phyloP scores from a whole-genome alignment of 2,113 vertebrate species.

The Silurus asotus region DNA sequence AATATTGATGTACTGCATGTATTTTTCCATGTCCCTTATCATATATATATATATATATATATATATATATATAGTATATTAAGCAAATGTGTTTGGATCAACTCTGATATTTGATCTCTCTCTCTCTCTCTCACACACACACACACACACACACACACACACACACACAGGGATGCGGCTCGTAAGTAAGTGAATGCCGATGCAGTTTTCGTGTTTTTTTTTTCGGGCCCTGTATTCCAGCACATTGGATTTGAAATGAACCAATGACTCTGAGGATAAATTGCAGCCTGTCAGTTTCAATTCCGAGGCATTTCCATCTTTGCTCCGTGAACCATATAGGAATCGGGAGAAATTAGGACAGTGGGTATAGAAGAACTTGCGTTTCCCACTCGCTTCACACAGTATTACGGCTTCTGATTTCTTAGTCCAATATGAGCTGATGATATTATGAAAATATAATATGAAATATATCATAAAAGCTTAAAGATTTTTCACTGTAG shows the following conservation, averaged over 20 bases:
- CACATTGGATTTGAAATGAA: not conserved
- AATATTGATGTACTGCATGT: not conserved
- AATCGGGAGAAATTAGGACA: not conserved
- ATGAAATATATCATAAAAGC: not conserved
- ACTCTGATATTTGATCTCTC: not conserved
- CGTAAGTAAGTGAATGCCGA: not conserved
- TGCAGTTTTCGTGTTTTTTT: not conserved
- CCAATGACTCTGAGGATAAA: not conserved
- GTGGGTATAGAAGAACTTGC: not conserved
- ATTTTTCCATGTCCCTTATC: too few species aligned
- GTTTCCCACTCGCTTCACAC: not conserved
- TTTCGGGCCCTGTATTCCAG: not conserved
- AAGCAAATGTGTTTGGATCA: not conserved
- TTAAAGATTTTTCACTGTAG: not conserved
- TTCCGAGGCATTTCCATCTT: not conserved
- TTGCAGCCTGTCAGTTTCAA: conserved; percentile 8
- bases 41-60: too few species aligned
- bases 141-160: too few species aligned
- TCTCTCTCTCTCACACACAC: too few species aligned
- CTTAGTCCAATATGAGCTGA: not conserved
- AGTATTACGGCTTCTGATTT: not conserved
- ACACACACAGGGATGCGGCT: not conserved
- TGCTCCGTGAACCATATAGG: not conserved
- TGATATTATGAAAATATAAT: not conserved
- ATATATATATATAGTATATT: not conserved